These are phyloP conservation scores for Taenioides sp. DNA, from an alignment of 2,797 vertebrate genomes.

Conservation along the genomic window DNA sequence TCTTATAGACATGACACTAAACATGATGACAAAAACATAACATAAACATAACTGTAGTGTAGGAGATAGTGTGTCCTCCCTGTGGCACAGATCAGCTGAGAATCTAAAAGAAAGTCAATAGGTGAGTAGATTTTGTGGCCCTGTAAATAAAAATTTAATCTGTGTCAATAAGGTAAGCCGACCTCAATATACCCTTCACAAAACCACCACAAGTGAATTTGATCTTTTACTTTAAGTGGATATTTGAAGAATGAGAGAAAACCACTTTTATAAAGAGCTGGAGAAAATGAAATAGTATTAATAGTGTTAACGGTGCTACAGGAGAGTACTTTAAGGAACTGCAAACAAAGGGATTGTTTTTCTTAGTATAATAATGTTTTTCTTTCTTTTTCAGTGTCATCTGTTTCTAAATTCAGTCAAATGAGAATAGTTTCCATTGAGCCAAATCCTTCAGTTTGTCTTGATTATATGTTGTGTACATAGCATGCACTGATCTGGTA, in stretches of 20 bases:
- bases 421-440: not conserved
- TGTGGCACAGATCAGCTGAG: not conserved
- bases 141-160: constrained; percentile 11
- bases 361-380: not conserved
- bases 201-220: constrained; percentile 7
- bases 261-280: not conserved
- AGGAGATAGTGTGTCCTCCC: not conserved
- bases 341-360: not conserved
- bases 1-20: no score
- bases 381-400: constrained; percentile 1
- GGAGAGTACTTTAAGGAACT: not conserved
- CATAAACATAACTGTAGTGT: no score
- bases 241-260: constrained; percentile 1
- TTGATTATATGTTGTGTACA: not conserved
- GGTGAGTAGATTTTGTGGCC: constrained; percentile 3
- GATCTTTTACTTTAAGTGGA: constrained; percentile 7
- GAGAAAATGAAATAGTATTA: not conserved
- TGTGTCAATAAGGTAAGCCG: constrained; percentile 8
- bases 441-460: not conserved
- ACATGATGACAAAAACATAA: no score
- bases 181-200: not conserved
- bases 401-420: not conserved
- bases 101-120: constrained; percentile 10
- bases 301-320: constrained; percentile 3
- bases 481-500: constrained; percentile 1